phyloP scores from a whole-genome alignment of 1,140 invertebrate genomes.

The Rhopalosiphum maidis region DNA sequence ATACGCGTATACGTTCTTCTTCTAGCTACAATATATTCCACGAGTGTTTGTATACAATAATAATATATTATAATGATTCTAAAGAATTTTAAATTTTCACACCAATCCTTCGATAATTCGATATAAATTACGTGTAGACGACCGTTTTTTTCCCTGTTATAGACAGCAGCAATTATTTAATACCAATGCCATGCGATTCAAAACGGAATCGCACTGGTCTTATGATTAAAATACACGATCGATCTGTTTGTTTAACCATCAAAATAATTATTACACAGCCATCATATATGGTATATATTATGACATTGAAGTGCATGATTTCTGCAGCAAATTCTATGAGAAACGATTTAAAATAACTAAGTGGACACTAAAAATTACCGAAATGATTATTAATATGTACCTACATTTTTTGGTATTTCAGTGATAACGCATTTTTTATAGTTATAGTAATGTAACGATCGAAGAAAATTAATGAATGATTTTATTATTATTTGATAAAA shows the following conservation, averaged over 20 bases:
- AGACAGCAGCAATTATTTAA: too few species aligned
- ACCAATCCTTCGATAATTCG: background rate
- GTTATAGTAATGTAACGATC: too few species aligned
- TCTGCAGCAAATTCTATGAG: background rate
- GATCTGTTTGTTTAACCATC: too few species aligned
- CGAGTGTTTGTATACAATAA: background rate
- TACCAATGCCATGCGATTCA: background rate
- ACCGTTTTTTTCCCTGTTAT: background rate
- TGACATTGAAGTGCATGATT: background rate
- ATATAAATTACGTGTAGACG: background rate
- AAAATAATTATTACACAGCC: background rate
- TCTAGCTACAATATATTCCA: background rate
- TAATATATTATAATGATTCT: background rate
- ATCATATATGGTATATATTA: too few species aligned
- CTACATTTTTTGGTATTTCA: too few species aligned
- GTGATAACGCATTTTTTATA: too few species aligned
- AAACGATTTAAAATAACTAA: background rate
- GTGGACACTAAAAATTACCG: background rate
- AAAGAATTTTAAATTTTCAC: background rate
- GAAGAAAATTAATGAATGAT: too few species aligned
- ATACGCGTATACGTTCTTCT: background rate
- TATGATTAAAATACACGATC: too few species aligned
- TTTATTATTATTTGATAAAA: too few species aligned
- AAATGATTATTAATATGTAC: background rate
- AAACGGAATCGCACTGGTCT: background rate